Base-by-base conservation (phyloP, 2,797 vertebrate species). In the Oreortyx pictus region DNA sequence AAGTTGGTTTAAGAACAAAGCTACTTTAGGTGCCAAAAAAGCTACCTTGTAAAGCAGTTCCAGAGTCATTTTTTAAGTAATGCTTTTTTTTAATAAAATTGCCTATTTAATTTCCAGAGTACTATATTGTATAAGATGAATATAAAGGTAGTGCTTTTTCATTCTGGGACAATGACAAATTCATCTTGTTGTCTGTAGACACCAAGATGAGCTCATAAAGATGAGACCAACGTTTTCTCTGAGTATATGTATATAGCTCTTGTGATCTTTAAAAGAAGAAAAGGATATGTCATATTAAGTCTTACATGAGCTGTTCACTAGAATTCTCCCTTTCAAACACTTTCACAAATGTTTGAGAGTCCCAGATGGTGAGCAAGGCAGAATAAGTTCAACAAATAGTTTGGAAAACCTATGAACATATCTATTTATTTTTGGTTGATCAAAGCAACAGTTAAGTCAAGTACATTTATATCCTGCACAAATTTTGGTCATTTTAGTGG, bases 31-130 rank as follows among this genome's bases (percentile, higher is more conserved):
- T 68, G 1, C 8, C 64, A 4, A 3, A 22, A 29, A 44, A 3
- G 0, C 5, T 29, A 9, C 9, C 12, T 52, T 70, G 3, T 35
- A 64, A 73, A 60, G 13, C 14, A 41, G 25, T 35, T 60, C 8
- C 3, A 24, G 44, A 24, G 0, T 4, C 7, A 27, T 9, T 59
- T 78, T n/a, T 5, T 19, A 39, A 24, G 2, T 3, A 35, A 14
- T 65, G 1, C 2, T 13, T 62, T 67, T 41, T 64, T 41, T 41
- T 14, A 41, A 41, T 41, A 41, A 41, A 41, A 41, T 41, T 41
- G 39, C 39, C 0, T 6, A 1, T 50, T 86, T 84, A 0, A 0
- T 35, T 85, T n/a, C 27, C 6, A n/a, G 17, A 65, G 15, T 29
- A 25, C 4, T 60, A 9, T 2, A 0, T 13, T 20, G 4, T 29